Percentiles rank a stretch among this genome's conserved stretches.
Evolutionary conservation across 2,888 invertebrate genomes (phyloP).

Genomic region (Aricia artaxerxes): DNA sequence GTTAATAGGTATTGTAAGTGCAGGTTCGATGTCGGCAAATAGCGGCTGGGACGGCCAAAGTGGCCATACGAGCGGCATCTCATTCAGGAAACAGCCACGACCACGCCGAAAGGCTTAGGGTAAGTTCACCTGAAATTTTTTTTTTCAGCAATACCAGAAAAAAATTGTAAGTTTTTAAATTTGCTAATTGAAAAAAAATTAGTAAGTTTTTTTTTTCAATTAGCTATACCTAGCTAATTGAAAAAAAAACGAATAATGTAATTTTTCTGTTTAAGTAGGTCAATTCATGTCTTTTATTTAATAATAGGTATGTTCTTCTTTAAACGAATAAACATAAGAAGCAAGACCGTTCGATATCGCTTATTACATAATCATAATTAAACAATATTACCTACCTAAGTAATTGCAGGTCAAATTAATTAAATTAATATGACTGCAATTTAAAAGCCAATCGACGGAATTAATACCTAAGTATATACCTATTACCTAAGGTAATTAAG

Average conservation of each 20-base stretch:
- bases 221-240: no score
- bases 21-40: slow-evolving; percentile 59
- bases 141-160: background rate
- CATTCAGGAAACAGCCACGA: slow-evolving; percentile 50
- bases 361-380: background rate
- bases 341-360: background rate
- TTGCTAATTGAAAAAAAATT: no score
- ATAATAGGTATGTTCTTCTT: background rate
- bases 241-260: no score
- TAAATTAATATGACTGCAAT: background rate
- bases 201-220: no score
- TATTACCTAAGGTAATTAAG: no score
- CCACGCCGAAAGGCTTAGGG: slow-evolving; percentile 38
- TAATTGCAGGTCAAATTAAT: background rate
- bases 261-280: background rate
- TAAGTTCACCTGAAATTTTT: background rate
- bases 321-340: background rate
- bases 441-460: background rate
- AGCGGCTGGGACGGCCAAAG: slow-evolving; percentile 57
- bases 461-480: no score
- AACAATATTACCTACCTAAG: background rate
- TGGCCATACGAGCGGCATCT: slow-evolving; percentile 59
- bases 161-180: background rate
- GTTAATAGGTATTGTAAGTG: slow-evolving; percentile 38
- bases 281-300: no score